Base-by-base conservation (phyloP, 2,888 invertebrate genomes). In the Branchipolynoe longqiensis region DNA sequence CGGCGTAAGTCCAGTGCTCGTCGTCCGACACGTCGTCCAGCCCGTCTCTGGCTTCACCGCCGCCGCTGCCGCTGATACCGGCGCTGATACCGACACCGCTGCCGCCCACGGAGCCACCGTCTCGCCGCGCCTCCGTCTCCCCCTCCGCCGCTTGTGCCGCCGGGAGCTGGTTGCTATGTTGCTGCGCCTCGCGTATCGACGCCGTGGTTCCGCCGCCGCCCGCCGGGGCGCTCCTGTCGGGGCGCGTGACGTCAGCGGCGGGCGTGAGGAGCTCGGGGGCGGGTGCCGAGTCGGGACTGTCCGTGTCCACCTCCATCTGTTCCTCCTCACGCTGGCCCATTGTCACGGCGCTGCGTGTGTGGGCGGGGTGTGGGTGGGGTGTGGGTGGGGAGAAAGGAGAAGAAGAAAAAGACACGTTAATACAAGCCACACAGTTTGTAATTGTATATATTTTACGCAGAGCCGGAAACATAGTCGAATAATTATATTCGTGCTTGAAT, bases 221-320 rank as follows among this genome's bases (percentile, higher is more conserved):
- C 31, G 25, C 12, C 2, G 12, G 1, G 62, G 31, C 62, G 25
- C 28, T 31, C 12, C 62, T 31, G 62, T 25, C 31, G 25, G 25
- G 3, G 25, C 12, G 31, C 2, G 62, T 62, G 14, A 28, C 28
- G 31, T n/a, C 25, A 14, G 62, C 31, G 18, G 12, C 25, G n/a
- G 62, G 62, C 25, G 25, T 22, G 22, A 56, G 56, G 56, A 56
- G 56, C n/a, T 25, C 64, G n/a, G 64, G 31, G 12, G 54, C 38
- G 73, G 28, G 38, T 2, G 28, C 78, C 28, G 78, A 78, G 48
- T 78, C 62, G 18, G 83, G 28, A 18, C 36, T 36, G 59, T 58
- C 41, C 58, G 36, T 40, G 33, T 83, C 83, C n/a, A 62, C 40
- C n/a, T 83, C 83, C 83, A 83, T 83, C 33, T 62, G 40, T 28